phyloP scores from a whole-genome alignment of 2,797 vertebrate genomes.

The Neostethus bicornis region DNA sequence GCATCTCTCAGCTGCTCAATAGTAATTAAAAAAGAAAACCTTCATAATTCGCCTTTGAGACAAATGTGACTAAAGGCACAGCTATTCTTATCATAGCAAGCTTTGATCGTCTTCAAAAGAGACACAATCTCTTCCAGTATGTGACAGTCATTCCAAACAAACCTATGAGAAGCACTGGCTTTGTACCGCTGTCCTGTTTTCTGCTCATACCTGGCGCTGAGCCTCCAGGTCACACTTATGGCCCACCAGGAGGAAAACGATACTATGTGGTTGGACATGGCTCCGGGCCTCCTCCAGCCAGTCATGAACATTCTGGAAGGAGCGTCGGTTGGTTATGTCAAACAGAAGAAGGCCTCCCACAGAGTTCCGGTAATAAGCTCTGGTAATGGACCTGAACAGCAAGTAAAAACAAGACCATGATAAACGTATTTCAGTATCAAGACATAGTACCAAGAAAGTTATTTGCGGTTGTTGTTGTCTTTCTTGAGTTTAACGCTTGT shows the following conservation, averaged over 20 bases:
- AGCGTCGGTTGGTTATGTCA: slow-evolving; percentile 97
- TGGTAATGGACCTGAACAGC: slow-evolving; percentile 90
- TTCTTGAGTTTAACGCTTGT: not conserved
- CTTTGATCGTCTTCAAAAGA: not conserved
- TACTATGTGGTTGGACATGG: slow-evolving; percentile 96
- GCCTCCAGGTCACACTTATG: slow-evolving; percentile 98
- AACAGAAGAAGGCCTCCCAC: slow-evolving; percentile 98
- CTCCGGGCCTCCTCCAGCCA: slow-evolving; percentile 98
- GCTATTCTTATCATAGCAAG: slow-evolving; percentile 32
- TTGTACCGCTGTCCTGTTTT: not conserved
- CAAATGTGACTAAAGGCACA: slow-evolving; percentile 16
- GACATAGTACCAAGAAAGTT: not conserved
- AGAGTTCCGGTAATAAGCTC: slow-evolving; percentile 98
- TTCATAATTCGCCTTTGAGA: slow-evolving; percentile 9
- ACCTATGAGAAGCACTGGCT: not conserved
- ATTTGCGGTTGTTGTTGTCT: not conserved
- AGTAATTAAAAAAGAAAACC: slow-evolving; percentile 12
- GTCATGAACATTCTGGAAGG: slow-evolving; percentile 98
- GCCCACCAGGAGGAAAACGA: slow-evolving; percentile 96
- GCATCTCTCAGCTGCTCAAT: slow-evolving; percentile 1
- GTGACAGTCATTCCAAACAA: not conserved
- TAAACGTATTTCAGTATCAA: not conserved
- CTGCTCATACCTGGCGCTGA: slow-evolving; percentile 83
- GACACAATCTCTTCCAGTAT: not conserved
- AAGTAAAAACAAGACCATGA: not conserved